Conservation (phyloP, 1,140 invertebrate species). For the Cotesia vestalis region DNA sequence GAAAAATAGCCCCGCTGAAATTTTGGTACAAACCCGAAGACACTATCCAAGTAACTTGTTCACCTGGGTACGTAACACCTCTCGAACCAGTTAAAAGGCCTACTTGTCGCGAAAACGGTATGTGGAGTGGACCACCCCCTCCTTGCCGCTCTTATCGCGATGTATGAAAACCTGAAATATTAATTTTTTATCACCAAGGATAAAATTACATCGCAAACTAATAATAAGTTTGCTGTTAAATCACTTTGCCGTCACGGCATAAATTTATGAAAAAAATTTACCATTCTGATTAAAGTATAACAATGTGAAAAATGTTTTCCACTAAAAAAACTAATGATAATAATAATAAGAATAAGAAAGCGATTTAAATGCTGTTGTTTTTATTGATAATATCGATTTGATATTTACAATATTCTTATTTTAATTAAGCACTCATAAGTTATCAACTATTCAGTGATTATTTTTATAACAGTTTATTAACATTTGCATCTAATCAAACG, state of each 20-base stretch:
- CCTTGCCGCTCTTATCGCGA: constrained; percentile 65
- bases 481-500: too few species aligned
- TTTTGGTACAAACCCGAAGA: constrained; percentile 81
- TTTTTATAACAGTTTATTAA: too few species aligned
- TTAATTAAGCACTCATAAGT: not conserved
- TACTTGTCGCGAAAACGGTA: constrained; percentile 62
- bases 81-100: constrained; percentile 61
- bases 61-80: constrained; percentile 71
- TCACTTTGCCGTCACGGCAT: constrained; percentile 28
- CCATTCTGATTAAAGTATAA: not conserved
- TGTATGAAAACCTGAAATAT: constrained; percentile 50
- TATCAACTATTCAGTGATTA: too few species aligned
- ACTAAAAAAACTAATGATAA: constrained; percentile 25
- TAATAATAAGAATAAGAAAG: constrained; percentile 18
- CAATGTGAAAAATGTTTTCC: constrained; percentile 26
- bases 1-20: constrained; percentile 76
- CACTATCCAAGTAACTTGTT: constrained; percentile 76
- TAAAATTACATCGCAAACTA: not conserved
- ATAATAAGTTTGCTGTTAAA: constrained; percentile 13
- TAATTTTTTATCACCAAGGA: constrained; percentile 35
- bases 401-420: constrained; percentile 4
- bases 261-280: constrained; percentile 22
- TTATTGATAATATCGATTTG: not conserved
- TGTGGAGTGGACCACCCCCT: constrained; percentile 64
- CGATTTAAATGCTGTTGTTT: constrained; percentile 16